Evolutionary conservation across 2,113 vertebrate species (phyloP).

Genomic region (Columba janthina): DNA sequence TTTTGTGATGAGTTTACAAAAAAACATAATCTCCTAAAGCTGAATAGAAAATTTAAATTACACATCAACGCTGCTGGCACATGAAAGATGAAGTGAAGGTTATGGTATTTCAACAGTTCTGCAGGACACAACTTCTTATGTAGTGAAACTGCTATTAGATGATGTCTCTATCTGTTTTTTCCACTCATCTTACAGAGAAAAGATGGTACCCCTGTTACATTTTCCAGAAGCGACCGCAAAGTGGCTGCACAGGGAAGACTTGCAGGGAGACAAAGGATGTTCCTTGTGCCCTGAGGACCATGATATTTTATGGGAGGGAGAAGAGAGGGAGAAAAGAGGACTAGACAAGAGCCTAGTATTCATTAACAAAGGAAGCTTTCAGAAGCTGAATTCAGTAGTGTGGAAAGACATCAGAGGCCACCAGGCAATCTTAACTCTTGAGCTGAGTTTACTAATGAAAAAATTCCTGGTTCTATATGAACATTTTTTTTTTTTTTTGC

Average conservation of each 20-base stretch:
- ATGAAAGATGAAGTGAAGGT: neutral
- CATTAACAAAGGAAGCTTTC: conserved; percentile 64
- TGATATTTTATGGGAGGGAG: conserved; percentile 52
- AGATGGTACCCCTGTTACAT: neutral
- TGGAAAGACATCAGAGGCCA: conserved; percentile 56
- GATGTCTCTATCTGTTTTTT: neutral
- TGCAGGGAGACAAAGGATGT: conserved; percentile 56
- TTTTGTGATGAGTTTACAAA: neutral
- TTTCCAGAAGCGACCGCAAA: neutral
- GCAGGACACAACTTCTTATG: neutral
- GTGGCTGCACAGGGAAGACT: conserved; percentile 40
- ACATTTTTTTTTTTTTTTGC: neutral
- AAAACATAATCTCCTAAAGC: neutral
- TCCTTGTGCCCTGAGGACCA: conserved; percentile 53
- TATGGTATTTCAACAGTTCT: neutral
- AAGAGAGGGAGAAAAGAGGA: conserved; percentile 36
- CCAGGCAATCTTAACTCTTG: conserved; percentile 56
- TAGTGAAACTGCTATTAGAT: neutral
- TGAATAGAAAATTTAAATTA: neutral
- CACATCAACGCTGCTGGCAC: neutral
- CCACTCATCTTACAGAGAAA: neutral
- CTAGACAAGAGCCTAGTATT: conserved; percentile 67
- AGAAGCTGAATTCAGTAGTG: conserved; percentile 35
- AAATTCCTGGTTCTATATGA: neutral
- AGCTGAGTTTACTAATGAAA: conserved; percentile 49